A percentile compares a stretch with the other conserved stretches of the same genome.
Evolutionary conservation across 2,888 invertebrate genomes (phyloP).

Genomic region (Meta bourneti): DNA sequence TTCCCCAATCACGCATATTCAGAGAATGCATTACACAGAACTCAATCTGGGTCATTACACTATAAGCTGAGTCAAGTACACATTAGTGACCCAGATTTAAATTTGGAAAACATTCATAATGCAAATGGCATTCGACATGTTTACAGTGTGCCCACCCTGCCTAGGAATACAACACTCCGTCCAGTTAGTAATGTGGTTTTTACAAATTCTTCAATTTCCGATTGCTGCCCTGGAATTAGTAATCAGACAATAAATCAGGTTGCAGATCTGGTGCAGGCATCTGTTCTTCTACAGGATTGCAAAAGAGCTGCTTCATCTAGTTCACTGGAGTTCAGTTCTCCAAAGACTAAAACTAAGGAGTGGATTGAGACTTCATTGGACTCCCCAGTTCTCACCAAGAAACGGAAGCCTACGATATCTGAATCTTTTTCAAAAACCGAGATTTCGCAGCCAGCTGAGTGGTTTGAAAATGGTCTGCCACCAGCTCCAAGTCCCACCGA

Average conservation of each 20-base stretch:
- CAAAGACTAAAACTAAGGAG: slow-evolving; percentile 74
- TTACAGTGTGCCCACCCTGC: slow-evolving; percentile 57
- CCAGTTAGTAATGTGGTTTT: slow-evolving; percentile 17
- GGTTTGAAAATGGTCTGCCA: slow-evolving; percentile 68
- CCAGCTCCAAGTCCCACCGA: slow-evolving; percentile 2
- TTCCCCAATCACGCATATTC: slow-evolving; percentile 59
- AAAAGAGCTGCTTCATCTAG: slow-evolving; percentile 56
- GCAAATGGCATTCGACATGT: slow-evolving; percentile 46
- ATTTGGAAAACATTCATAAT: slow-evolving; percentile 29
- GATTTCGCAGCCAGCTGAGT: slow-evolving; percentile 30
- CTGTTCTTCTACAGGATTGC: slow-evolving; percentile 63
- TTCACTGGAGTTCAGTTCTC: slow-evolving; percentile 27
- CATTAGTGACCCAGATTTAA: slow-evolving; percentile 71
- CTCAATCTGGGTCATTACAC: slow-evolving; percentile 48
- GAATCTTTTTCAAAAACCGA: not conserved
- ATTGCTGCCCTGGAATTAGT: slow-evolving; percentile 23
- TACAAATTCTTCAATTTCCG: not conserved
- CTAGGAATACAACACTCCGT: slow-evolving; percentile 4
- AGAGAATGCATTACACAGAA: slow-evolving; percentile 64
- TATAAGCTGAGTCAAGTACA: slow-evolving; percentile 66
- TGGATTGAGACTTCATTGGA: slow-evolving; percentile 78
- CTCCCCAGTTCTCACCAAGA: slow-evolving; percentile 72
- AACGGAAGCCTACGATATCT: slow-evolving; percentile 27
- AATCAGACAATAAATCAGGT: slow-evolving; percentile 58
- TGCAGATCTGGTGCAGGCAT: slow-evolving; percentile 59